Percentiles rank a stretch among this genome's conserved stretches.
These are phyloP conservation scores for Pachycephala philippinensis DNA, from an alignment of 2,113 vertebrate genomes.

Conservation along the genomic window DNA sequence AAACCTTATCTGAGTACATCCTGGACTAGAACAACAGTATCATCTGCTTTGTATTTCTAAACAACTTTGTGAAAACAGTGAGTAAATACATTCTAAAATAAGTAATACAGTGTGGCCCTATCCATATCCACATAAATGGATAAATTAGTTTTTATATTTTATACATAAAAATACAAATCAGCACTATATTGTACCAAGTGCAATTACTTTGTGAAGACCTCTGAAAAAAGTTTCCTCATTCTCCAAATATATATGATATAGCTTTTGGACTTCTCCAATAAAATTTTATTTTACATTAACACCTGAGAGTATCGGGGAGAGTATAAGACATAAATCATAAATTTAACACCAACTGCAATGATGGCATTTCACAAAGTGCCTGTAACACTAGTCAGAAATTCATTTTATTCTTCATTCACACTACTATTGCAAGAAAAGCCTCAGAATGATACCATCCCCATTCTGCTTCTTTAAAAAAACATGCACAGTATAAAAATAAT, in stretches of 20 bases:
- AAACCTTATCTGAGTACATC: neutral
- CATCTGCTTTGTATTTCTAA: neutral
- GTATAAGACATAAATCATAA: neutral
- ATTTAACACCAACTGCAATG: neutral
- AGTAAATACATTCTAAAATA: neutral
- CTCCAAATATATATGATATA: neutral
- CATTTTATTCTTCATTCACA: neutral
- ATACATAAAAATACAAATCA: neutral
- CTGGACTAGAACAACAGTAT: neutral
- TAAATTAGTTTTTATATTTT: neutral
- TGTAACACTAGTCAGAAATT: neutral
- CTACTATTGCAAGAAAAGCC: neutral
- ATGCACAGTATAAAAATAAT: slow-evolving; percentile 27
- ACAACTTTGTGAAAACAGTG: neutral
- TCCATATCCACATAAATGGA: neutral
- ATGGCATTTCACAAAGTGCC: neutral
- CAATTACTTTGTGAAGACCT: neutral
- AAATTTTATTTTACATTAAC: slow-evolving; percentile 14
- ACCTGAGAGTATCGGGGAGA: slow-evolving; percentile 13
- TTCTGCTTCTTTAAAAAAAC: neutral
- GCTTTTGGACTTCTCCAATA: neutral
- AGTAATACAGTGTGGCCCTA: neutral
- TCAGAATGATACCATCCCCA: neutral
- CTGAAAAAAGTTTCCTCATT: neutral
- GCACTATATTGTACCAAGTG: neutral